Conservation (phyloP, 2,113 vertebrate species). For the Dascyllus trimaculatus region DNA sequence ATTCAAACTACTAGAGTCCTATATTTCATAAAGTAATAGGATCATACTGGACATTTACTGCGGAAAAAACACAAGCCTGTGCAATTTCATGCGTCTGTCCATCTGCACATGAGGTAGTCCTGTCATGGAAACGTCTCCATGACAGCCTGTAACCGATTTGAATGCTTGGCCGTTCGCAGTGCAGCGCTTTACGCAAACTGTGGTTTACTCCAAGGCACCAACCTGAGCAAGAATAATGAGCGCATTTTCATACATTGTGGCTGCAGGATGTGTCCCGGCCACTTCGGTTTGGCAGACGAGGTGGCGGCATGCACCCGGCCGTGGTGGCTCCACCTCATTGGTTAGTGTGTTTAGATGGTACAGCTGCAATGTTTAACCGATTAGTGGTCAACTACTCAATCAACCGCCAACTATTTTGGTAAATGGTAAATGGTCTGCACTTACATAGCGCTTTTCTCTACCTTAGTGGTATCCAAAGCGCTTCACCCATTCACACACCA, state of each 20-base stretch:
- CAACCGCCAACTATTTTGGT: too few species aligned
- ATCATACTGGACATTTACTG: too few species aligned
- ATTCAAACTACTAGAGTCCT: not conserved
- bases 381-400: too few species aligned
- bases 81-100: not conserved
- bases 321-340: too few species aligned
- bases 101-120: not conserved
- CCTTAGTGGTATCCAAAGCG: too few species aligned
- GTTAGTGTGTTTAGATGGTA: not conserved
- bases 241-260: constrained; percentile 15
- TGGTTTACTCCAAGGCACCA: not conserved
- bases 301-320: too few species aligned
- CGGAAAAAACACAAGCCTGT: too few species aligned
- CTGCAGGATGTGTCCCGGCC: not conserved
- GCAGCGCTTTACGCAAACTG: constrained; percentile 13
- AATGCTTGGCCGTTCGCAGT: constrained; percentile 8
- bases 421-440: too few species aligned
- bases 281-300: not conserved
- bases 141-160: constrained; percentile 23
- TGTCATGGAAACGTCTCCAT: constrained; percentile 7
- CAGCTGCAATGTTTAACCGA: too few species aligned
- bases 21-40: not conserved
- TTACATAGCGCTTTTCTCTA: too few species aligned
- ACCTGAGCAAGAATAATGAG: constrained; percentile 5
- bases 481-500: too few species aligned